phyloP scores from a whole-genome alignment of 2,888 invertebrate genomes.

The Eristalis intricaria region DNA sequence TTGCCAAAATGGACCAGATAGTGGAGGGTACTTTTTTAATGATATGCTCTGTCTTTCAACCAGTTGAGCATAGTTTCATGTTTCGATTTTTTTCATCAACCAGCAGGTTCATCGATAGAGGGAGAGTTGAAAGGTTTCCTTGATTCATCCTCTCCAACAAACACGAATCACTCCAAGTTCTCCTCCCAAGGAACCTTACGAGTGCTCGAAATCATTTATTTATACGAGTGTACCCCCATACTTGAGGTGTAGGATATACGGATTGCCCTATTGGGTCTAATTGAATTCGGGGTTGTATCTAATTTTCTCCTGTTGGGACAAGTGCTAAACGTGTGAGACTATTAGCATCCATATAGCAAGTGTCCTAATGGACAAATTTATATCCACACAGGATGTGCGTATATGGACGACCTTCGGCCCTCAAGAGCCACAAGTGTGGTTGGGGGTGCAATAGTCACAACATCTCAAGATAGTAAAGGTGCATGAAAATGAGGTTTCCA shows the following conservation, averaged over 20 bases:
- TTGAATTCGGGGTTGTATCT: slow-evolving; percentile 16
- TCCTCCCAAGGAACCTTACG: not conserved
- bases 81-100: no score
- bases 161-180: no score
- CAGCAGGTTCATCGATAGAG: no score
- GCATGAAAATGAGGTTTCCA: slow-evolving; percentile 2
- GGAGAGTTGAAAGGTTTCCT: no score
- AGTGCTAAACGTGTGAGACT: slow-evolving; percentile 2
- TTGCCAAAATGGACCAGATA: no score
- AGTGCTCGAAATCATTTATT: slow-evolving; percentile 52
- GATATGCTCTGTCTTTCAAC: no score
- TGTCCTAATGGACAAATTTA: slow-evolving; percentile 4
- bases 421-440: not conserved
- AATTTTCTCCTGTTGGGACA: not conserved
- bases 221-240: not conserved
- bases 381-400: not conserved
- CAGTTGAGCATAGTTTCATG: no score
- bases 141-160: no score
- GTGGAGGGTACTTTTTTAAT: no score
- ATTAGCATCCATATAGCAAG: not conserved
- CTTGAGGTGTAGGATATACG: not conserved
- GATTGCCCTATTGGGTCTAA: slow-evolving; percentile 1
- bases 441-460: not conserved
- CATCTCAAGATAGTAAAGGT: not conserved
- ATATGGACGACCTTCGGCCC: not conserved